phyloP scores from a whole-genome alignment of 2,888 invertebrate genomes.

The Rotaria magnacalcarata region DNA sequence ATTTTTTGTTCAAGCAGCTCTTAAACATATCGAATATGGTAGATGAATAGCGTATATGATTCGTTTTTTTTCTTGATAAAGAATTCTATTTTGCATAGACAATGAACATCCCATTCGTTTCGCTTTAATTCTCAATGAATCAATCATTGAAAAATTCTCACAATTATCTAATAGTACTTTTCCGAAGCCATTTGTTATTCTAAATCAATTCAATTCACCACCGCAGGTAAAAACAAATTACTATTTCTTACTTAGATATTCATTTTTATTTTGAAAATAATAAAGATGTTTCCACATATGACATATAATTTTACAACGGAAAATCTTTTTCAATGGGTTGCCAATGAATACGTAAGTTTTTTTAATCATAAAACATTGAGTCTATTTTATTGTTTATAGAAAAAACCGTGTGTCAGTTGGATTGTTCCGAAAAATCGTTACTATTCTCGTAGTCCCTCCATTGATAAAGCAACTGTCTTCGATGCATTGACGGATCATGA shows the following conservation, averaged over 20 bases:
- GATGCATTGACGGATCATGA: background rate
- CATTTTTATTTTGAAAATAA: background rate
- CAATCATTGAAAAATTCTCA: background rate
- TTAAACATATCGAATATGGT: slow-evolving; percentile 23
- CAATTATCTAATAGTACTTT: background rate
- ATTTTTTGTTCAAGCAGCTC: background rate
- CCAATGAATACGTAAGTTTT: background rate
- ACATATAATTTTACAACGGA: background rate
- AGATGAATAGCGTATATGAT: background rate
- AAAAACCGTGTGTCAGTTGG: background rate
- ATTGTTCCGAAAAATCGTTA: slow-evolving; percentile 14
- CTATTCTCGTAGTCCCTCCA: background rate
- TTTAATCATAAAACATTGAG: too few relatives aligned
- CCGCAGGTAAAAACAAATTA: background rate
- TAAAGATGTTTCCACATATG: background rate
- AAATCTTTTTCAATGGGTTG: background rate
- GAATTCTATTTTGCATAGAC: background rate
- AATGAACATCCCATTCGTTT: slow-evolving; percentile 6
- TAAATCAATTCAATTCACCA: background rate
- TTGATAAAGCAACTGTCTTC: background rate
- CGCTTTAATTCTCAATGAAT: background rate
- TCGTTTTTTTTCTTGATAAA: too few relatives aligned
- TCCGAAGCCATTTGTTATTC: background rate
- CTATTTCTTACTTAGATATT: background rate
- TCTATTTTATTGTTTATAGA: background rate